phyloP scores from a whole-genome alignment of 2,888 invertebrate genomes.

The Orchestes rusci region DNA sequence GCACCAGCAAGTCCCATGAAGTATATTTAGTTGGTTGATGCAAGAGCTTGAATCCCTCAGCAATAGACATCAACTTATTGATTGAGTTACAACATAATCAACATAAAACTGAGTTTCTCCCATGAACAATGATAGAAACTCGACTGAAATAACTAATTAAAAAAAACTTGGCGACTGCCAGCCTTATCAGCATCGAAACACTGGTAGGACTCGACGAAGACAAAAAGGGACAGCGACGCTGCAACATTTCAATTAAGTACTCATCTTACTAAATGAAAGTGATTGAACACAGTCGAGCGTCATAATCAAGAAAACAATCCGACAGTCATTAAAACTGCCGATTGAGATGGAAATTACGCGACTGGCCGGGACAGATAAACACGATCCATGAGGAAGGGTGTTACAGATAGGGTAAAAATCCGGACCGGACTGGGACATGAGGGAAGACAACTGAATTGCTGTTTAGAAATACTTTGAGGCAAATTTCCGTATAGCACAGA shows the following conservation, averaged over 20 bases:
- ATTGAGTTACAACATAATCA: no score
- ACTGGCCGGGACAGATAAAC: constrained; percentile 46
- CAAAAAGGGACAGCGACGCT: constrained; percentile 38
- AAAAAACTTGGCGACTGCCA: constrained; percentile 1
- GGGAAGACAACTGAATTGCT: neutral
- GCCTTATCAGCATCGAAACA: constrained; percentile 35
- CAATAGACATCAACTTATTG: no score
- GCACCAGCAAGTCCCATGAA: no score
- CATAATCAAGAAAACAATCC: constrained; percentile 46
- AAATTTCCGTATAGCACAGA: no score
- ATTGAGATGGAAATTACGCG: constrained; percentile 47
- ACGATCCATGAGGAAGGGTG: constrained; percentile 31
- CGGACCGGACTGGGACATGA: constrained; percentile 6
- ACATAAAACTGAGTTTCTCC: no score
- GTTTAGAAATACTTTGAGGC: neutral
- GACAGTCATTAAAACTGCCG: constrained; percentile 46
- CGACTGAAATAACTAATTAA: no score
- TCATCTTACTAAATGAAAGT: constrained; percentile 46
- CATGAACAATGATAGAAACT: no score
- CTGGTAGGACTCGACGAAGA: constrained; percentile 34
- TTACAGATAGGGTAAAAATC: constrained; percentile 17
- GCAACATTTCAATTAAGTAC: constrained; percentile 46
- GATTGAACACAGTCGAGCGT: constrained; percentile 44
- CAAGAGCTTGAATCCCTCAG: no score
- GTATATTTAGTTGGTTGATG: no score